Percentiles rank a stretch among this genome's conserved stretches.
Conservation (phyloP, 2,113 vertebrate genomes). For the Forbesichthys papilliferus region DNA sequence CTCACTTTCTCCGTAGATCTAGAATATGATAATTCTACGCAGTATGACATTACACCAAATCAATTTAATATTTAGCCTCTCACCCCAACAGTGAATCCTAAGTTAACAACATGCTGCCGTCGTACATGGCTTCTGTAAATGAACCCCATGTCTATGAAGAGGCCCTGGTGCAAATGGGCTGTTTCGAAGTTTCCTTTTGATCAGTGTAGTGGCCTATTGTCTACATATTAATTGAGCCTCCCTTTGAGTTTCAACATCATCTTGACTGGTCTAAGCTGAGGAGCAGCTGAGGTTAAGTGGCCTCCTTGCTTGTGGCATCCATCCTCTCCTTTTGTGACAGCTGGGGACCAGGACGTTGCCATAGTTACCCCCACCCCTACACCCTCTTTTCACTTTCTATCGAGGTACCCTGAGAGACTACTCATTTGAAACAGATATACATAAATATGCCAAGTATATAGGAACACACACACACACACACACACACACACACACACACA, state of each 20-base stretch:
- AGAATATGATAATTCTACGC: conserved; percentile 40
- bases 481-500: too few relatives aligned
- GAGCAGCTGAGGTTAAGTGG: conserved; percentile 81
- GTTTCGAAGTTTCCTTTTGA: conserved; percentile 68
- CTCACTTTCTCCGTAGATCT: conserved; percentile 19
- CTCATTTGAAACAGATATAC: conserved; percentile 68
- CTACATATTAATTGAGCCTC: conserved; percentile 79
- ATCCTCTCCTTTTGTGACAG: conserved; percentile 75
- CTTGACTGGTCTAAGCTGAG: conserved; percentile 81
- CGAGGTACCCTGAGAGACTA: conserved; percentile 56
- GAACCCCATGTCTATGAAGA: conserved; percentile 56
- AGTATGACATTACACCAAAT: conserved; percentile 37
- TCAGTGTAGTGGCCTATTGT: conserved; percentile 60
- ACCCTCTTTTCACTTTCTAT: conserved; percentile 31
- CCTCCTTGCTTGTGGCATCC: conserved; percentile 77
- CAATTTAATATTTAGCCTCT: conserved; percentile 50
- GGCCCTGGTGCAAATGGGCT: conserved; percentile 36
- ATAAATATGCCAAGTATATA: background rate
- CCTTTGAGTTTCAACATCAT: conserved; percentile 72
- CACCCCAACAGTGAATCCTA: conserved; percentile 61
- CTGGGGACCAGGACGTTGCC: conserved; percentile 72
- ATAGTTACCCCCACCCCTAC: conserved; percentile 67
- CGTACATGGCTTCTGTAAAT: conserved; percentile 25
- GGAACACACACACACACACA: too few relatives aligned
- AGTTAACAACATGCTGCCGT: conserved; percentile 25